Percentiles rank a stretch among this genome's conserved stretches.
Evolutionary conservation across 2,888 invertebrate genomes (phyloP).

Genomic region (Polydrusus pterygomalis): DNA sequence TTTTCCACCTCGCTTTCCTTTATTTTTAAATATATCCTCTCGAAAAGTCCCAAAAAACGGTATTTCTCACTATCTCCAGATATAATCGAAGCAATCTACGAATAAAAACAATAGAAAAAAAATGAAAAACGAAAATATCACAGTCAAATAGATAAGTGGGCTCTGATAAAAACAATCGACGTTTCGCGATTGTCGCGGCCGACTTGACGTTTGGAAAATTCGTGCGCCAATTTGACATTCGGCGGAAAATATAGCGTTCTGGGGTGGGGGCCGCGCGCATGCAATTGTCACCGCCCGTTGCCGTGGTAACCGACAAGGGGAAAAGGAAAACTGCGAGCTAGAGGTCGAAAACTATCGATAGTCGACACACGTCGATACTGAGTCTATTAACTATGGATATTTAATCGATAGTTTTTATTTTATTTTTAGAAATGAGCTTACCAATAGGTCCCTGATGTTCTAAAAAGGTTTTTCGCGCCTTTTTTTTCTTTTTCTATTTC

Average conservation of each 20-base stretch:
- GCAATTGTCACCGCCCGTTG: conserved; percentile 53
- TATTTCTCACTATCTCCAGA: conserved; percentile 10
- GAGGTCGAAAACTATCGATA: too few species aligned
- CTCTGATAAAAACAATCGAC: conserved; percentile 54
- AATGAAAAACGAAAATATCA: conserved; percentile 49
- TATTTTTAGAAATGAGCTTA: too few species aligned
- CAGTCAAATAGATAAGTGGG: conserved; percentile 51
- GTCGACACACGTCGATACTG: too few species aligned
- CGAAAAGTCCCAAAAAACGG: conserved; percentile 4
- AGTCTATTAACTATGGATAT: too few species aligned
- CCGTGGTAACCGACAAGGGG: conserved; percentile 35
- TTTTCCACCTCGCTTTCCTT: conserved; percentile 41
- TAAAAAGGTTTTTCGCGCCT: too few species aligned
- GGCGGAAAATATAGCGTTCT: conserved; percentile 47
- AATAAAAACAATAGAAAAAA: conserved; percentile 30
- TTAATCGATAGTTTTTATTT: too few species aligned
- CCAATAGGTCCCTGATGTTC: too few species aligned
- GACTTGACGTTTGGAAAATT: conserved; percentile 53
- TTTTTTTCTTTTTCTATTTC: too few species aligned
- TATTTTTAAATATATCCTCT: conserved; percentile 40
- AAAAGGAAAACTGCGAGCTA: conserved; percentile 6
- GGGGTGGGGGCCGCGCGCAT: conserved; percentile 54
- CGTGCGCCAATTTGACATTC: conserved; percentile 55
- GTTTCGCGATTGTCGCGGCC: conserved; percentile 54
- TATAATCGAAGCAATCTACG: conserved; percentile 13